Evolutionary conservation across 2,888 invertebrate genomes (phyloP), one percentile per base, ranked within the genome.

Genomic region (Oscheius sp.): DNA sequence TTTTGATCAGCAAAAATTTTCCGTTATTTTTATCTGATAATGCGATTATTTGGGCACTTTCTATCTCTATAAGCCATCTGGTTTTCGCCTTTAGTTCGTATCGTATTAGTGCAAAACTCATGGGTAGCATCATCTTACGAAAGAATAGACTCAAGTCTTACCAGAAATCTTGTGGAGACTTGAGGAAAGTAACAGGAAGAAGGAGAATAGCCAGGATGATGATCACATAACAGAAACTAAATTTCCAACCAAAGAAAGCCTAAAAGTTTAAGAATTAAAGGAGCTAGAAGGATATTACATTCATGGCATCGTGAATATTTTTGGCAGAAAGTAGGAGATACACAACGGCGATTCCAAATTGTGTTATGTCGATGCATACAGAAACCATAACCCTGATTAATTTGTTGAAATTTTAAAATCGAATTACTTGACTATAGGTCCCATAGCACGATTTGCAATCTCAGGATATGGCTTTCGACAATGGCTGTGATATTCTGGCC

Each of bases 81-180:
- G n/a, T n/a, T n/a, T n/a, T n/a, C n/a, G n/a, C n/a, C n/a, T n/a
- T n/a, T n/a, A n/a, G n/a, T n/a, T n/a, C n/a, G n/a, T n/a, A n/a
- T n/a, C n/a, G n/a, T n/a, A n/a, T n/a, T 23, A 29, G 23, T 27
- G 17, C 42, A 17, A 42, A 39, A 37, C 6, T n/a, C 10, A 27
- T 8, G 27, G n/a, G 34, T 55, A 15, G n/a, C 8, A 17, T 23
- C 2, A 29, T 42, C 15, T 31, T 23, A 64, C 2, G 25, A 20
- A 46, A 61, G 37, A 23, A 29, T 42, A 45, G 31, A 55, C n/a
- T n/a, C n/a, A n/a, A n/a, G n/a, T n/a, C 69, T 64, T 50, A 81
- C 85, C 85, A 85, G 73, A 85, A 85, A 69, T 85, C 85, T 48
- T 82, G 77, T 8, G 85, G 85, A 2, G 83, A 83, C 68, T 85